Base-by-base conservation (phyloP, 2,797 vertebrate species). In the Halcyon leucocephala region DNA sequence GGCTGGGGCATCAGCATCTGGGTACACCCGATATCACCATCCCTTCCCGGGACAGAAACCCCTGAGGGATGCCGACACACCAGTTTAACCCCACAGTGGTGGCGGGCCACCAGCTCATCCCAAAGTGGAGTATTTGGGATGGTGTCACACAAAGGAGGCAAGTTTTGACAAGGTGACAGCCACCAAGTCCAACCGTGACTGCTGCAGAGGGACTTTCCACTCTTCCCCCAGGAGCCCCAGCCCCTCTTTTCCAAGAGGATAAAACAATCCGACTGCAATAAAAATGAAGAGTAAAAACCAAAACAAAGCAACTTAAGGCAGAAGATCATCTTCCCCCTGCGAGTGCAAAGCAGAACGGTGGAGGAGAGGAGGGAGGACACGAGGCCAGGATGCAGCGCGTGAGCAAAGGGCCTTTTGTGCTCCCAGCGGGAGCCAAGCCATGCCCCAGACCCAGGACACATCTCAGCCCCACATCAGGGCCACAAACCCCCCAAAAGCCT, bases 191-290 rank as follows among this genome's bases (percentile, higher is more conserved):
- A 79, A 48, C 82, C 2, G 9, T 14, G 89, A 70, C 79, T 90
- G 87, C 79, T 42, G 74, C 62, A 82, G 93, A 94, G 70, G 81
- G 89, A 89, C 86, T 82, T 78, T 33, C 58, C 39, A 57, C 81
- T 52, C 83, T 90, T 94, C 77, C 48, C 82, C 87, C 55, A 93
- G 82, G 82, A 95, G 82, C 76, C 93, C 55, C 60, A 55, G 79
- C 25, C 42, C 62, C 83, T 69, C 70, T 86, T 86, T 90, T 37
- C 72, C 61, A 72, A 78, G 66, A 85, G 88, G 76, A 72, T 49
- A 83, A 90, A 93, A 46, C 76, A 82, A 72, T 42, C 57, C 0
- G 0, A 74, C 62, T 1, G 13, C 58, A 89, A 93, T n/a, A 69
- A 84, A 86, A 94, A 52, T 1, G 4, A 11, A 72, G 72, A 62